Evolutionary conservation across 2,888 invertebrate species (phyloP), one percentile per base, ranked within the genome.

Genomic region (Celastrina argiolus): DNA sequence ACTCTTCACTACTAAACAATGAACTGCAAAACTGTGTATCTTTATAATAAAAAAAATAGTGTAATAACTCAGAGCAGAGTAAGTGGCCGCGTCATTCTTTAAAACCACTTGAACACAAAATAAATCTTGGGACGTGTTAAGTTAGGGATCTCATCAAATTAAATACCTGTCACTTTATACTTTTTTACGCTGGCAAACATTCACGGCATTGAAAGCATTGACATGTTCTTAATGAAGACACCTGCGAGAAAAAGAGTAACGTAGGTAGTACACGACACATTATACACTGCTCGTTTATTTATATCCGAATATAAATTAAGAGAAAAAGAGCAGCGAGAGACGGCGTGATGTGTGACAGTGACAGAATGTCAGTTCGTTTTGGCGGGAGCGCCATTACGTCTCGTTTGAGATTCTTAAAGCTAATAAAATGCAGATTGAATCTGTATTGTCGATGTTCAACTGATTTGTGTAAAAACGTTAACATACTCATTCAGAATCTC

Each of bases 361-460:
- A 71, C 75, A 74, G 77, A 80, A 80, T 83, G 84, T 83, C 82
- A 82, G 78, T 70, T 77, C 76, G 74, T 80, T 82, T 81, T 66
- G 81, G 81, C 80, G 82, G 81, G 80, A 82, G 76, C 74, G 72
- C 74, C 74, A 73, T 69, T 70, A 69, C 70, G 76, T 75, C 74
- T 74, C 70, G 73, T 77, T 79, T 79, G 81, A 79, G 78, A 79
- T 78, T 78, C 61, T 61, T 36, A 16, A 36, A 61, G 61, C 61
- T 61, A 61, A 61, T 61, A 61, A 61, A 61, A 61, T 36, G 61
- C 61, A 61, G 61, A 61, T 61, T 61, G 61, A 39, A 61, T 61
- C 39, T 61, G 61, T 61, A 36, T 59, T 59, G 16, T 16, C 39
- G 36, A 31, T 34, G 34, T 31, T 26, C 36, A 36, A 61, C 34